Base-by-base conservation (phyloP, 92 coral and sea anemone genomes). In the Epizoanthus rinbou region DNA sequence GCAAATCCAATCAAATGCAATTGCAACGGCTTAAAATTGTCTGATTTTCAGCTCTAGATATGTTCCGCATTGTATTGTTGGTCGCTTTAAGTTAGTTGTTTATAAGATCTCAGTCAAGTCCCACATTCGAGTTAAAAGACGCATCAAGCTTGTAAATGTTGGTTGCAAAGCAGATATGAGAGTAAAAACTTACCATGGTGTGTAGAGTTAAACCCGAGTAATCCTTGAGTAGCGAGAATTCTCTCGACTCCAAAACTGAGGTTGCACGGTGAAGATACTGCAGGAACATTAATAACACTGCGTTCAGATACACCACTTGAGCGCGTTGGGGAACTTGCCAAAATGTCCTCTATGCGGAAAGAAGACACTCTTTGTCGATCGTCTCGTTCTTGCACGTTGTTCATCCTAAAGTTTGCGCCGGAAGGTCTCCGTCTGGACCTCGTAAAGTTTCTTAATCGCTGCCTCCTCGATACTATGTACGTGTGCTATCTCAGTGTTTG, bases 281-380 rank as follows among this genome's bases (percentile, higher is more conserved):
- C 28, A 3, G 57, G 41, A 8, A 43, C 57, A 62, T 57, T 18
- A 8, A 43, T 25, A 21, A 14, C 82, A 24, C 39, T 62, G 57
- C 57, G 35, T 7, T 25, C 58, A 7, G 69, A 65, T 11, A 2
- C 41, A 1, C 54, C 50, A 24, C 71, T 39, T 37, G 82, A 59
- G 47, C 60, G 82, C 35, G 53, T 78, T 62, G 82, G 82, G 58
- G 82, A 78, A 62, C 71, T 78, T 17, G 97, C 94, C 47, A 92
- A 70, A 72, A 93, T 93, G 53, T 93, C 97, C 23, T 86, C 97
- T 28, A 93, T 93, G 23, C 92, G 92, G 76, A 93, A 93, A 54
- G 97, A 93, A 28, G 92, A 79, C 28, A 92, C 92, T 45, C 97
- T 76, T 10, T 85, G 92, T 7, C 94, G 75, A 16, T 90, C 89